These are phyloP conservation scores for Cacoxenus indagator DNA, from an alignment of 2,888 invertebrate genomes.

Conservation along the genomic window DNA sequence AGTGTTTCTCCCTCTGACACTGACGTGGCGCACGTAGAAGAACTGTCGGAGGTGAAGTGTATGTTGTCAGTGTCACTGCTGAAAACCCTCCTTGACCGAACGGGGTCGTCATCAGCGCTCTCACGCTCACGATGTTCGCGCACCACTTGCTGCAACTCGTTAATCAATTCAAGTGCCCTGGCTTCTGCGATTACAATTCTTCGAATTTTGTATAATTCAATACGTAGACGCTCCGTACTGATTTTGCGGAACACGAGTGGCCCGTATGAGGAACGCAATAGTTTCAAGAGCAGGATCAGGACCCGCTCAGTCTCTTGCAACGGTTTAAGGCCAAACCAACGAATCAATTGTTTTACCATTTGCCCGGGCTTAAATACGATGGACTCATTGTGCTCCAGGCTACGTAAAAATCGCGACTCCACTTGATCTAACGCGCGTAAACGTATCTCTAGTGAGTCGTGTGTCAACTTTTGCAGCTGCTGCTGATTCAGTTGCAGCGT, in stretches of 20 bases:
- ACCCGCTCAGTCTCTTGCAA: conserved; percentile 54
- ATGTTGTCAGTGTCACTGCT: conserved; percentile 27
- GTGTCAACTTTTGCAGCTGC: conserved; percentile 59
- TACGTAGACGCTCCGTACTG: conserved; percentile 48
- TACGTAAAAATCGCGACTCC: conserved; percentile 58
- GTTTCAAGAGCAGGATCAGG: conserved; percentile 55
- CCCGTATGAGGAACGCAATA: conserved; percentile 59
- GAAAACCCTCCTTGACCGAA: background rate
- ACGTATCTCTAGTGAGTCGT: conserved; percentile 65
- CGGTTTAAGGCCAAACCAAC: conserved; percentile 66
- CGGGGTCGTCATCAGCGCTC: conserved; percentile 6
- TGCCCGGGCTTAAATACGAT: conserved; percentile 59
- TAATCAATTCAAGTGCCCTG: conserved; percentile 39
- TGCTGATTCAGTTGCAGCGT: conserved; percentile 44
- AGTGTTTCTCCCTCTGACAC: background rate
- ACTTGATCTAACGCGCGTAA: conserved; percentile 64
- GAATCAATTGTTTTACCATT: conserved; percentile 66
- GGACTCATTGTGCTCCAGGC: conserved; percentile 52
- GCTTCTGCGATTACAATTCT: conserved; percentile 40
- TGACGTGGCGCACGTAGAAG: background rate
- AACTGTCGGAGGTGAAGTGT: background rate
- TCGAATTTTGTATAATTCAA: conserved; percentile 62
- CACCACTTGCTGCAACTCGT: conserved; percentile 46
- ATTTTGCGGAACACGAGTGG: conserved; percentile 49
- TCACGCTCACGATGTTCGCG: background rate